These are phyloP conservation scores for Oenanthe oenanthe DNA, from an alignment of 2,113 vertebrate species.

Conservation along the genomic window DNA sequence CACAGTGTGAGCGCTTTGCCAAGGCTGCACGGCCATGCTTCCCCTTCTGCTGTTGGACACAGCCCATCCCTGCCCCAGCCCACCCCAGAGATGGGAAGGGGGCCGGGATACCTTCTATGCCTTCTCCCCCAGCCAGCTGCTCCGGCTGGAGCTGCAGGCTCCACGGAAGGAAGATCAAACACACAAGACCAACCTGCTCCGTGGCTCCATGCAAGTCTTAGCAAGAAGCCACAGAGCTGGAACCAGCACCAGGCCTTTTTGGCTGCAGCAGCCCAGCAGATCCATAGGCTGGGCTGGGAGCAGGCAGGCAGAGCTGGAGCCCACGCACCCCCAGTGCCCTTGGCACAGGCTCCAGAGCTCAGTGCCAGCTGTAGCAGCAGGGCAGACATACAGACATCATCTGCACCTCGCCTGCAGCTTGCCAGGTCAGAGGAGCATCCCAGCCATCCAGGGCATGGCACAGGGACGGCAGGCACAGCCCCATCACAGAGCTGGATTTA, in stretches of 20 bases:
- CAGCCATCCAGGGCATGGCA: background rate
- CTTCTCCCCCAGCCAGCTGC: background rate
- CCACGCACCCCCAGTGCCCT: background rate
- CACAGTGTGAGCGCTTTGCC: rapidly evolving
- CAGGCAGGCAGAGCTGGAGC: background rate
- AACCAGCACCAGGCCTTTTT: background rate
- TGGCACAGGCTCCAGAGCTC: background rate
- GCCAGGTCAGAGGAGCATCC: background rate
- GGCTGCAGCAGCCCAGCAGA: background rate
- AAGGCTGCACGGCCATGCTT: background rate
- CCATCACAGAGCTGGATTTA: background rate
- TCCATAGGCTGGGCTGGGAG: background rate
- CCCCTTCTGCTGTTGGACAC: rapidly evolving
- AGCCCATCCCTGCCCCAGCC: background rate
- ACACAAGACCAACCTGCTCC: conserved; percentile 32
- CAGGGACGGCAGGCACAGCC: rapidly evolving
- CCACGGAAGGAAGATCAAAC: background rate
- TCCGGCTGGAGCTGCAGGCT: background rate
- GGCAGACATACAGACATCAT: background rate
- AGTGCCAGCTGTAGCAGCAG: background rate
- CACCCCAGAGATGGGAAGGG: rapidly evolving
- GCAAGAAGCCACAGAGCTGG: conserved; percentile 37
- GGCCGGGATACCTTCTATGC: background rate
- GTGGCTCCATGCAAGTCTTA: conserved; percentile 26
- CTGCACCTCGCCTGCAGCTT: background rate